Evolutionary conservation across 2,797 vertebrate species (phyloP).

Genomic region (Acipenser oxyrinchus): DNA sequence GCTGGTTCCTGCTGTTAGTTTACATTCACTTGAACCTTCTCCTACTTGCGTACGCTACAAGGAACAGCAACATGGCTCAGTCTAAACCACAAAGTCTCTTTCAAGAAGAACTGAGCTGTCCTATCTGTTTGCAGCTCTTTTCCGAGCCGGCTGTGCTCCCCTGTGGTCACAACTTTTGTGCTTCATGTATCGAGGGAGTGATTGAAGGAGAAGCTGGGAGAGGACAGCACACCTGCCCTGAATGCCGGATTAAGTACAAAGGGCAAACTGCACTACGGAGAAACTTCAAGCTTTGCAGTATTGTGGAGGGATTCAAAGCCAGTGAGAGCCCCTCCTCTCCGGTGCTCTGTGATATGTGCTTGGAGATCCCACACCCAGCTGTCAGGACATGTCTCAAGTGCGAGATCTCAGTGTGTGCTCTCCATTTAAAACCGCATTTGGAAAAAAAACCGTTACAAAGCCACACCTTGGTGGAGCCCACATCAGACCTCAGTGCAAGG

Average conservation of each 20-base stretch:
- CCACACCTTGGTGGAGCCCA: too few species aligned
- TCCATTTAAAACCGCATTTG: too few species aligned
- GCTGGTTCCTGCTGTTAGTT: too few species aligned
- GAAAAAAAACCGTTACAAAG: too few species aligned
- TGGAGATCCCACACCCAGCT: too few species aligned
- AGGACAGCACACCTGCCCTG: slow-evolving; percentile 43
- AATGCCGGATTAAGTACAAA: slow-evolving; percentile 47
- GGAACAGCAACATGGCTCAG: slow-evolving; percentile 29
- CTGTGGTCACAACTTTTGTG: slow-evolving; percentile 65
- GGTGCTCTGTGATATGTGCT: too few species aligned
- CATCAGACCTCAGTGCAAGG: too few species aligned
- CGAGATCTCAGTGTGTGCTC: too few species aligned
- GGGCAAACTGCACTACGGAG: slow-evolving; percentile 36
- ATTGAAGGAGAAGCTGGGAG: slow-evolving; percentile 24
- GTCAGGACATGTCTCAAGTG: too few species aligned
- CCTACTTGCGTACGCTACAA: too few species aligned
- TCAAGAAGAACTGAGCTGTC: slow-evolving; percentile 53
- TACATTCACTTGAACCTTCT: too few species aligned
- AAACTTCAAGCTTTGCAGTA: slow-evolving; percentile 59
- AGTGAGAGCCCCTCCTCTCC: neutral
- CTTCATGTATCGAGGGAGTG: slow-evolving; percentile 36
- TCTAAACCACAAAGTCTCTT: slow-evolving; percentile 38
- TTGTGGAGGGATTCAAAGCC: slow-evolving; percentile 47
- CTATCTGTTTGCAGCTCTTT: slow-evolving; percentile 56
- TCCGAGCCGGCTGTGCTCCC: slow-evolving; percentile 44